phyloP scores from a whole-genome alignment of 2,888 invertebrate genomes.

The Mellilla xanthometata region DNA sequence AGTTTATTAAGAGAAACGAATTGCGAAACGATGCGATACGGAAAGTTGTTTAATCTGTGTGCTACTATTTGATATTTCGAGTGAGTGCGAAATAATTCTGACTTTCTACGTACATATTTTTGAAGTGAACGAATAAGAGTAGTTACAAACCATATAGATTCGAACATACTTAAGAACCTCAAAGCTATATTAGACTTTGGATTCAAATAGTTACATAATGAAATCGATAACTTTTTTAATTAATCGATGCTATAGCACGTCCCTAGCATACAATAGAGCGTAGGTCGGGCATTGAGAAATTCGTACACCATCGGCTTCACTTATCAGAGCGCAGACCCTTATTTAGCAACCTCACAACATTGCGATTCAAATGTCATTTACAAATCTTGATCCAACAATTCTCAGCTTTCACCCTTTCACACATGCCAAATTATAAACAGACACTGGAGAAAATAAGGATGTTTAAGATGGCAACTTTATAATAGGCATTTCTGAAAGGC shows the following conservation, averaged over 20 bases:
- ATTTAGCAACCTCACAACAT: slow-evolving; percentile 42
- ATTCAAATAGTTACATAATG: too few relatives aligned
- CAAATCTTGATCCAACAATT: background rate
- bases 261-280: slow-evolving; percentile 42
- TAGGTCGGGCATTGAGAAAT: slow-evolving; percentile 55
- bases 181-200: too few relatives aligned
- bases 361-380: slow-evolving; percentile 25
- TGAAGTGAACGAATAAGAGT: too few relatives aligned
- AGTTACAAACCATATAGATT: too few relatives aligned
- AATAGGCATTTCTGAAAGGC: slow-evolving; percentile 2
- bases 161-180: too few relatives aligned
- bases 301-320: slow-evolving; percentile 39
- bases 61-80: too few relatives aligned
- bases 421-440: background rate
- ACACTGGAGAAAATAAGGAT: background rate
- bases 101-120: too few relatives aligned
- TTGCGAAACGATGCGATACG: slow-evolving; percentile 1
- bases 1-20: slow-evolving; percentile 15
- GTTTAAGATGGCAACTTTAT: slow-evolving; percentile 8
- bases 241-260: slow-evolving; percentile 7
- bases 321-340: slow-evolving; percentile 43
- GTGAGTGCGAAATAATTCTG: too few relatives aligned
- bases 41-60: slow-evolving; percentile 8
- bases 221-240: too few relatives aligned
- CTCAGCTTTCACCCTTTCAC: slow-evolving; percentile 9